Percentiles rank a stretch among this genome's conserved stretches.
Evolutionary conservation across 2,888 invertebrate species (phyloP).

Genomic region (Orthosia gothica): DNA sequence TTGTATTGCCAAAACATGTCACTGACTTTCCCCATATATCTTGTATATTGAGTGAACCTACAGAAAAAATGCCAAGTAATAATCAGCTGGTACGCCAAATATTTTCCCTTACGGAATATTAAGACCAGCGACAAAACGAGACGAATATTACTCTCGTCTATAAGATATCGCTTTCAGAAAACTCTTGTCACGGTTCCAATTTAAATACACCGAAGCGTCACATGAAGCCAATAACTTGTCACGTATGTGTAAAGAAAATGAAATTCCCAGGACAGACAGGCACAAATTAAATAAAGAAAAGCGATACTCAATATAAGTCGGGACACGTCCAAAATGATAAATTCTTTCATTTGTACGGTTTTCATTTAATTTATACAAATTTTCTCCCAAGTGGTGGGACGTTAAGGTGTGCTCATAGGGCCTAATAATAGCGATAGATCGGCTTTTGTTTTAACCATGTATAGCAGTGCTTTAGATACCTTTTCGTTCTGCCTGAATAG

Average conservation of each 20-base stretch:
- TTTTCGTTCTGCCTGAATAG: too few relatives aligned
- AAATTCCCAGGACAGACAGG: conserved; percentile 64
- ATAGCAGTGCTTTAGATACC: too few relatives aligned
- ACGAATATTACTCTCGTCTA: conserved; percentile 46
- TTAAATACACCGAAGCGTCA: conserved; percentile 63
- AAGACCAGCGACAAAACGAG: conserved; percentile 47
- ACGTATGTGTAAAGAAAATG: conserved; percentile 68
- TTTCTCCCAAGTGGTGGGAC: conserved; percentile 60
- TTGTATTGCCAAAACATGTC: conserved; percentile 5
- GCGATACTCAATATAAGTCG: conserved; percentile 64
- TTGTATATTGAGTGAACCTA: conserved; percentile 30
- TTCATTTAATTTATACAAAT: conserved; percentile 86
- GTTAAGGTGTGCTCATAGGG: conserved; percentile 57
- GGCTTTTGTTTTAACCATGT: not conserved
- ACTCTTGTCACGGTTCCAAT: conserved; percentile 60
- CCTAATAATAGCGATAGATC: not conserved
- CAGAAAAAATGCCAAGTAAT: conserved; percentile 48
- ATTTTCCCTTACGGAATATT: conserved; percentile 58
- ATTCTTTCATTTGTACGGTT: conserved; percentile 84
- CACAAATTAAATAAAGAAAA: conserved; percentile 74
- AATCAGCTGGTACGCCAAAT: conserved; percentile 54
- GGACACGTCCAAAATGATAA: conserved; percentile 81
- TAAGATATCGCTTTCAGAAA: conserved; percentile 40
- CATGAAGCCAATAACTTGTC: conserved; percentile 67
- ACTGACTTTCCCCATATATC: conserved; percentile 7